Conservation (phyloP, 2,888 invertebrate genomes). For the Tridacna gigas region DNA sequence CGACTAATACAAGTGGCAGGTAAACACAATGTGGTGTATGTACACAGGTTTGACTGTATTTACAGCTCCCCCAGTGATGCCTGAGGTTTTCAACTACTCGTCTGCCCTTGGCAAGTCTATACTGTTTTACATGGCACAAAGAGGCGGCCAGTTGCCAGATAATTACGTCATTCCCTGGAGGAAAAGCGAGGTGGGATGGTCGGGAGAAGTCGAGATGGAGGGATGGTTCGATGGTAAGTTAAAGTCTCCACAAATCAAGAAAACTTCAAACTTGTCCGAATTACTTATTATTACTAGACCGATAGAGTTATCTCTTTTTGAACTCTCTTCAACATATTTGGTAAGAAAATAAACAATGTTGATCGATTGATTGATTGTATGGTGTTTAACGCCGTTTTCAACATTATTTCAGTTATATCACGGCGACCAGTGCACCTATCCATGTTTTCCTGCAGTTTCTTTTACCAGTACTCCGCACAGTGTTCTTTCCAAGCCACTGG, state of each 20-base stretch:
- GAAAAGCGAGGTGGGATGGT: neutral
- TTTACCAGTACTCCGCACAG: too few species aligned
- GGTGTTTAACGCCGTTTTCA: too few species aligned
- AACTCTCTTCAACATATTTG: neutral
- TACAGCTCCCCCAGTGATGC: constrained; percentile 21
- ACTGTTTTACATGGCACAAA: constrained; percentile 43
- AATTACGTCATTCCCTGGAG: constrained; percentile 38
- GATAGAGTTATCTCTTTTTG: neutral
- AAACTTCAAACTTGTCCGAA: neutral
- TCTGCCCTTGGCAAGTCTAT: constrained; percentile 51
- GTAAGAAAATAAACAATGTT: neutral
- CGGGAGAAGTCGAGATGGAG: neutral
- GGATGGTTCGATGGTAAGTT: constrained; percentile 57
- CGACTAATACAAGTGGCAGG: too few species aligned
- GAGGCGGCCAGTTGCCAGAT: constrained; percentile 1
- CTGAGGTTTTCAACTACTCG: constrained; percentile 23
- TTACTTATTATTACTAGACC: neutral
- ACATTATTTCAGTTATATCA: too few species aligned
- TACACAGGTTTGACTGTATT: too few species aligned
- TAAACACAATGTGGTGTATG: too few species aligned
- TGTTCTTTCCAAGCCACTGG: too few species aligned
- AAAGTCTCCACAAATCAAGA: neutral
- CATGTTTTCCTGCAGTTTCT: too few species aligned
- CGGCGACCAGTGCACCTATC: too few species aligned
- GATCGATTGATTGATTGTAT: too few species aligned